Percentiles rank a stretch among this genome's conserved stretches.
phyloP scores from a whole-genome alignment of 2,113 vertebrate genomes.

The Cryptomyrus ogoouensis region DNA sequence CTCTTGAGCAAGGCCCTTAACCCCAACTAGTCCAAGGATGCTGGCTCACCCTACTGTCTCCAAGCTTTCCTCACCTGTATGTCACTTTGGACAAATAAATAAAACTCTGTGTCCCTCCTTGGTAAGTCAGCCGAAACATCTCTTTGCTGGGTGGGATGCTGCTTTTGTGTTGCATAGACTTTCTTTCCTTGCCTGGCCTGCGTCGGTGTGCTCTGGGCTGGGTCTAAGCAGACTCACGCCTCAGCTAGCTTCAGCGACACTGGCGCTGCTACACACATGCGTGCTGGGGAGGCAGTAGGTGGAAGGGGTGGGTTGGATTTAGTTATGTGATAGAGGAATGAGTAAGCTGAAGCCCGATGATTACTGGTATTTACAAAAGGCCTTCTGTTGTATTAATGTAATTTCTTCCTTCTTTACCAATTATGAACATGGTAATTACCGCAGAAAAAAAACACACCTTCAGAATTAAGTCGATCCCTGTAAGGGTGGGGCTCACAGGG shows the following conservation, averaged over 20 bases:
- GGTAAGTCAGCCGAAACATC: not conserved
- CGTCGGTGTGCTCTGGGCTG: not conserved
- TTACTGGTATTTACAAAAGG: slow-evolving; percentile 1
- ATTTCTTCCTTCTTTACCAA: not conserved
- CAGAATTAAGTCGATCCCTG: not conserved
- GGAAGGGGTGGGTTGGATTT: not conserved
- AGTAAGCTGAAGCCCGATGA: not conserved
- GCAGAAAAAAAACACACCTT: not conserved
- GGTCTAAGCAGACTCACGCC: not conserved
- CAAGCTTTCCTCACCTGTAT: not conserved
- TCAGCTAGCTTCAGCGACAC: not conserved
- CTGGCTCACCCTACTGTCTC: not conserved
- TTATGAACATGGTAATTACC: not conserved
- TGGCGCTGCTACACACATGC: not conserved
- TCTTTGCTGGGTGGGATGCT: not conserved
- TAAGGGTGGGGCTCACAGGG: not conserved
- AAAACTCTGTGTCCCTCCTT: not conserved
- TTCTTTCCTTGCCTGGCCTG: not conserved
- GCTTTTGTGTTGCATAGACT: not conserved
- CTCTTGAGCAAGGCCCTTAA: not conserved
- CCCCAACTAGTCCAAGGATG: not conserved
- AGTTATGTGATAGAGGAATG: not conserved
- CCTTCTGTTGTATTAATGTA: not conserved
- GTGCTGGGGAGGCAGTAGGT: not conserved
- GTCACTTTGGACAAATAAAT: not conserved